Evolutionary conservation across 2,888 invertebrate genomes (phyloP).

Genomic region (Synanthedon myopaeformis): DNA sequence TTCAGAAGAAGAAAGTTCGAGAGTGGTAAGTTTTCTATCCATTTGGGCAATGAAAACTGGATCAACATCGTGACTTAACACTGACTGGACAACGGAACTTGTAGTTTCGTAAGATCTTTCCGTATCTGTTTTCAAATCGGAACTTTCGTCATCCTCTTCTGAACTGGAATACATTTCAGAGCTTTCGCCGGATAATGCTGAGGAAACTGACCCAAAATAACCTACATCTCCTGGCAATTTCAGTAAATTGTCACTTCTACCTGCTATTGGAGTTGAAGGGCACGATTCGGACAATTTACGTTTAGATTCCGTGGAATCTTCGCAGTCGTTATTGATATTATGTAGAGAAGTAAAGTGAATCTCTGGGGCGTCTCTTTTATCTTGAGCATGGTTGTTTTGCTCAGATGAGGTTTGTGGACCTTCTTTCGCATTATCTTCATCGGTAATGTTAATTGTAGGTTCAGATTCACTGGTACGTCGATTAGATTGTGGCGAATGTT

Average conservation of each 20-base stretch:
- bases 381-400: conserved; percentile 9
- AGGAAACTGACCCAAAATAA: conserved; percentile 54
- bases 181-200: conserved; percentile 55
- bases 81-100: conserved; percentile 69
- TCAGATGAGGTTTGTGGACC: conserved; percentile 9
- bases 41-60: conserved; percentile 38
- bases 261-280: conserved; percentile 48
- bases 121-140: conserved; percentile 56
- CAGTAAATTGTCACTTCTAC: conserved; percentile 43
- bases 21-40: conserved; percentile 39
- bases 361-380: conserved; percentile 30
- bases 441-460: conserved; percentile 32
- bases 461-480: conserved; percentile 56
- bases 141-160: conserved; percentile 60
- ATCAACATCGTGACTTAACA: conserved; percentile 45
- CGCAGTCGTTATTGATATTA: conserved; percentile 36
- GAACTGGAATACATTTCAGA: conserved; percentile 55
- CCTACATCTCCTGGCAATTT: conserved; percentile 43
- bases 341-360: conserved; percentile 47
- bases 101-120: conserved; percentile 65
- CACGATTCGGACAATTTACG: conserved; percentile 58
- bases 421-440: conserved; percentile 26
- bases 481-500: conserved; percentile 49
- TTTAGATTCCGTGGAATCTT: conserved; percentile 6
- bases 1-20: conserved; percentile 21